phyloP scores from a whole-genome alignment of 2,888 invertebrate species.

The Oligia fasciuncula region DNA sequence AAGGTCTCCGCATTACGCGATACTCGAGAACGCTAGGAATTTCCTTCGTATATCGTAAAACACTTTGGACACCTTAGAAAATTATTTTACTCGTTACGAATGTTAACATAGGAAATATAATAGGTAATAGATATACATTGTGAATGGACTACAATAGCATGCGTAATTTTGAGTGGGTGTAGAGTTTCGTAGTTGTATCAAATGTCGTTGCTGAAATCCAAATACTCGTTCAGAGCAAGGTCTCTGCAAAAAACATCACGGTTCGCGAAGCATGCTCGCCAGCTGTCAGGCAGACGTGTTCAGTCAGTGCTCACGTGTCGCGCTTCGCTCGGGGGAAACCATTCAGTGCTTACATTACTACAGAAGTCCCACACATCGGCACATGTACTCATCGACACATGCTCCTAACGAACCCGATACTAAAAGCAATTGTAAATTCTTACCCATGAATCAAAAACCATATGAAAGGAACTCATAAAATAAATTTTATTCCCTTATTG shows the following conservation, averaged over 20 bases:
- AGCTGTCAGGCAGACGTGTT: slow-evolving; percentile 76
- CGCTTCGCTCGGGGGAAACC: slow-evolving; percentile 57
- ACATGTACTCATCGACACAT: slow-evolving; percentile 49
- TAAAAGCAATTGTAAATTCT: slow-evolving; percentile 70
- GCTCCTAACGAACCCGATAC: slow-evolving; percentile 60
- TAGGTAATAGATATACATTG: slow-evolving; percentile 24
- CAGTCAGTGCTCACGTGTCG: slow-evolving; percentile 47
- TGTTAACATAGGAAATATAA: slow-evolving; percentile 33
- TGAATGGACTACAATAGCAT: slow-evolving; percentile 53
- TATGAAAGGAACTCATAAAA: slow-evolving; percentile 86
- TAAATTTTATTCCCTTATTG: slow-evolving; percentile 83
- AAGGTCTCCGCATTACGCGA: slow-evolving; percentile 48
- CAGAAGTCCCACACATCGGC: slow-evolving; percentile 56
- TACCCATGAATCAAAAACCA: slow-evolving; percentile 81
- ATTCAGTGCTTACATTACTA: slow-evolving; percentile 58
- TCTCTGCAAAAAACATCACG: slow-evolving; percentile 86
- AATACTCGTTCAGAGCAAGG: slow-evolving; percentile 79
- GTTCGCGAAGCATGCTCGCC: slow-evolving; percentile 82
- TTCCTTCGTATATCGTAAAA: slow-evolving; percentile 47
- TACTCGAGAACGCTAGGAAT: slow-evolving; percentile 47
- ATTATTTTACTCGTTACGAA: slow-evolving; percentile 41
- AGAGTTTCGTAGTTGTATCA: slow-evolving; percentile 76
- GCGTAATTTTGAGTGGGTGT: slow-evolving; percentile 67
- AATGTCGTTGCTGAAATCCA: slow-evolving; percentile 85
- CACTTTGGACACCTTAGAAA: slow-evolving; percentile 49